These are phyloP conservation scores for Cotesia glomerata DNA, from an alignment of 1,140 invertebrate genomes.

Conservation along the genomic window DNA sequence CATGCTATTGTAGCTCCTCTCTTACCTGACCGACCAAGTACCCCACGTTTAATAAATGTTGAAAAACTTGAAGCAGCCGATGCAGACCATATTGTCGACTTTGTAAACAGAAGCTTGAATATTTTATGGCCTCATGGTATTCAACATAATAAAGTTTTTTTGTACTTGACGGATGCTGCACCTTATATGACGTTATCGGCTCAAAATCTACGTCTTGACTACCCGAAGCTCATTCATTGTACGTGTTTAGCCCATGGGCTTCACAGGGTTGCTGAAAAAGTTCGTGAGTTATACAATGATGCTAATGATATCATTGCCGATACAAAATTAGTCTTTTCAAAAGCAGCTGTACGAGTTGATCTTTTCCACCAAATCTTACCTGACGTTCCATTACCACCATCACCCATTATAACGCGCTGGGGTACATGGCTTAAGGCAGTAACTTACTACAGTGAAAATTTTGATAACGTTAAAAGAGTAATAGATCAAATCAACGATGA, in stretches of 20 bases:
- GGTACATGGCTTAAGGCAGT: too few species aligned
- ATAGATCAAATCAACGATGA: too few species aligned
- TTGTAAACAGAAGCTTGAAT: not conserved
- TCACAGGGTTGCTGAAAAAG: slow-evolving; percentile 50
- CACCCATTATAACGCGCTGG: too few species aligned
- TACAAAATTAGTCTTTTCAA: too few species aligned
- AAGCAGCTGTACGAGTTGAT: too few species aligned
- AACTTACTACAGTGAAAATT: too few species aligned
- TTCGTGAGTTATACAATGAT: slow-evolving; percentile 40
- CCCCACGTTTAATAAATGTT: too few species aligned
- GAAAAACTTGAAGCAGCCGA: not conserved
- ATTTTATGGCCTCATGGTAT: slow-evolving; percentile 15
- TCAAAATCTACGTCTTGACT: slow-evolving; percentile 32
- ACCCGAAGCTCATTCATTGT: slow-evolving; percentile 40
- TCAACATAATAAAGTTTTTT: slow-evolving; percentile 32
- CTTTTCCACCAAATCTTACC: too few species aligned
- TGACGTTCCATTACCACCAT: too few species aligned
- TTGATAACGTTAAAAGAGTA: too few species aligned
- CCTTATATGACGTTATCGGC: slow-evolving; percentile 45
- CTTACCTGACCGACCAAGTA: not conserved
- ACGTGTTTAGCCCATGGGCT: slow-evolving; percentile 38
- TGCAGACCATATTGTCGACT: not conserved
- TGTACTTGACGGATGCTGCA: slow-evolving; percentile 40
- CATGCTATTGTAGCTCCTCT: slow-evolving; percentile 26
- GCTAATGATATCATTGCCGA: too few species aligned